Evolutionary conservation across 2,113 vertebrate genomes (phyloP).

Genomic region (Nothocercus nigrocapillus): DNA sequence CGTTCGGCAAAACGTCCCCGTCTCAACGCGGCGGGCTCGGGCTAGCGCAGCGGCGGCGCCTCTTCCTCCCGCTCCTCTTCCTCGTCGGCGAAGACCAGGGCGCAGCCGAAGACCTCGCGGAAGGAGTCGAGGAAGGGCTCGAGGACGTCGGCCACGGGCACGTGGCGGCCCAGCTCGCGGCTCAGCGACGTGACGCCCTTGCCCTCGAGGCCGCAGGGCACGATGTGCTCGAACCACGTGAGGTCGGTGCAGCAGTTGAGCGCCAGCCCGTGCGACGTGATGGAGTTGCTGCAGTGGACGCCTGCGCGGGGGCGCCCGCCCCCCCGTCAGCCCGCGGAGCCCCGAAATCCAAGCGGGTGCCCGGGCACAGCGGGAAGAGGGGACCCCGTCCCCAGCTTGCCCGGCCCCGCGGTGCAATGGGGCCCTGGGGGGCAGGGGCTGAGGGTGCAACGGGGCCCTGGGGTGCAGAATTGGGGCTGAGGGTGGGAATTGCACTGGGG

Average conservation of each 20-base stretch:
- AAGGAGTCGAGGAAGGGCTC: conserved; percentile 52
- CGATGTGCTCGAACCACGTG: conserved; percentile 61
- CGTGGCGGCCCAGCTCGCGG: neutral
- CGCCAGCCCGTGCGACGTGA: conserved; percentile 63
- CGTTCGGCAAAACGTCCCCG: too few species aligned
- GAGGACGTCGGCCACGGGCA: neutral
- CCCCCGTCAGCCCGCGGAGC: too few species aligned
- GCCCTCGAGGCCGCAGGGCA: conserved; percentile 56
- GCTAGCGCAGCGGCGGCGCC: too few species aligned
- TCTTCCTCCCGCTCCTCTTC: too few species aligned
- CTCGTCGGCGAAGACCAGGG: neutral
- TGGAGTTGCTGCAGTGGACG: conserved; percentile 48
- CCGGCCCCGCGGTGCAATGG: too few species aligned
- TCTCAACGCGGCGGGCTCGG: too few species aligned
- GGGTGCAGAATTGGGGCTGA: neutral
- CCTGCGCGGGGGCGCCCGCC: neutral
- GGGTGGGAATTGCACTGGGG: too few species aligned
- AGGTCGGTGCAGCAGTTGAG: conserved; percentile 67
- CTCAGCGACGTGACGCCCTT: conserved; percentile 53
- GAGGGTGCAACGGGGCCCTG: too few species aligned
- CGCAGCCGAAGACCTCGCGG: conserved; percentile 52
- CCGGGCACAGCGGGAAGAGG: too few species aligned
- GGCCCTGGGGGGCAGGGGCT: neutral
- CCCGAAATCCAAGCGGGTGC: too few species aligned
- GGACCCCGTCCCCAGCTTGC: too few species aligned